Conservation (phyloP, 2,888 invertebrate genomes). For the Ctena decussata region DNA sequence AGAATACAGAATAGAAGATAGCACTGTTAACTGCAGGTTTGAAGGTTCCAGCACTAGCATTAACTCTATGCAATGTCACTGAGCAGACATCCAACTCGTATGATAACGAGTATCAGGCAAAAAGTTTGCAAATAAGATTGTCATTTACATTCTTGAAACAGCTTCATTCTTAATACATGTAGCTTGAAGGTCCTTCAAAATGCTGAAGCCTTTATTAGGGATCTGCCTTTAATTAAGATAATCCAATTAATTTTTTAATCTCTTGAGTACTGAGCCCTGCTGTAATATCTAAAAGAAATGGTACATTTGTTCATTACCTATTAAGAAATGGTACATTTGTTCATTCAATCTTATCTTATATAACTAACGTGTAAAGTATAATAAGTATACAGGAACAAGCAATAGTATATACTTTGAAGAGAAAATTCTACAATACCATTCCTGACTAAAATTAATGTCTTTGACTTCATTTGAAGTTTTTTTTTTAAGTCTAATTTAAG, state of each 20-base stretch:
- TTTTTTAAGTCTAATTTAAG: neutral
- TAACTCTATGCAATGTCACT: no score
- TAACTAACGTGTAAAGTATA: neutral
- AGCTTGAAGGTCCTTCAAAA: no score
- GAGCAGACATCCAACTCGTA: no score
- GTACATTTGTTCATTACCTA: neutral
- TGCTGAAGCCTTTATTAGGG: no score
- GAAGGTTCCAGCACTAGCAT: no score
- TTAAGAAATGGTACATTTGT: neutral
- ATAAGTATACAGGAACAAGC: neutral
- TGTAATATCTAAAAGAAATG: neutral
- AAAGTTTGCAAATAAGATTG: no score
- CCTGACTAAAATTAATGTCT: neutral
- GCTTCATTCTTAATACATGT: no score
- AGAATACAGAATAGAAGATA: no score
- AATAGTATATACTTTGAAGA: neutral
- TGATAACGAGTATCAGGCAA: no score
- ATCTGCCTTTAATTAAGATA: neutral
- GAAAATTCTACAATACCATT: neutral
- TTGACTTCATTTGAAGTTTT: neutral
- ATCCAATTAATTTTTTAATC: neutral
- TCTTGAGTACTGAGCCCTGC: neutral
- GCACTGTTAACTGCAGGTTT: no score
- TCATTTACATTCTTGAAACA: no score
- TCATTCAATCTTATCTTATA: neutral